Base-by-base conservation (phyloP, 2,888 invertebrate species). In the Nycteola revayana region DNA sequence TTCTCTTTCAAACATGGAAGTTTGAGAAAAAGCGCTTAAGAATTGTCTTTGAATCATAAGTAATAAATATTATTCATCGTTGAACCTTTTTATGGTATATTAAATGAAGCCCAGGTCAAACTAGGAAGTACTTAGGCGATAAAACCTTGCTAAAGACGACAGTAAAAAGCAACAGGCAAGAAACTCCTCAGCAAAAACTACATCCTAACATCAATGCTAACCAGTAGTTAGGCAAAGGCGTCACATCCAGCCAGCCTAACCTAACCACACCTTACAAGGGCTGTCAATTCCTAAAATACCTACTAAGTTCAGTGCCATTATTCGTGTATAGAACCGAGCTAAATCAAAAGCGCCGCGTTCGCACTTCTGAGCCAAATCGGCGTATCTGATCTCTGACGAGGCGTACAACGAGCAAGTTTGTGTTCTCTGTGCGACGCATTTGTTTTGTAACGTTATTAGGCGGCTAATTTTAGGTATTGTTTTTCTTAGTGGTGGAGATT, bases 271-370 rank as follows among this genome's bases (percentile, higher is more conserved):
- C 55, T 53, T 31, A 52, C 53, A 34, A 56, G 33, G 46, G 45
- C 10, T 51, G 42, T 45, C 52, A 55, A 42, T 54, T 45, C 51
- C 36, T 51, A 55, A 54, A 36, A 45, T 55, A n/a, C n/a, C n/a
- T n/a, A 46, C 36, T 40, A 36, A 26, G 30, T 28, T 47, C 28
- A 34, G 20, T 14, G 36, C 43, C 62, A 73, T 76, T 77, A 76
- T 74, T 71, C 65, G n/a, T n/a, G 49, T 55, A 57, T 49, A 60
- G 65, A 37, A 61, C 59, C 66, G 62, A 59, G 60, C 41, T 76
- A 75, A 75, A 81, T 85, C 81, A 85, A 85, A 81, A 68, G 71
- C 30, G 58, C 78, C 81, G 81, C 77, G 45, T 62, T 74, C 64
- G 60, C 78, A 75, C 75, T 72, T 58, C 72, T 60, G 64, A 47